Base-by-base conservation (phyloP, 2,888 invertebrate species). In the Xanthia togata region DNA sequence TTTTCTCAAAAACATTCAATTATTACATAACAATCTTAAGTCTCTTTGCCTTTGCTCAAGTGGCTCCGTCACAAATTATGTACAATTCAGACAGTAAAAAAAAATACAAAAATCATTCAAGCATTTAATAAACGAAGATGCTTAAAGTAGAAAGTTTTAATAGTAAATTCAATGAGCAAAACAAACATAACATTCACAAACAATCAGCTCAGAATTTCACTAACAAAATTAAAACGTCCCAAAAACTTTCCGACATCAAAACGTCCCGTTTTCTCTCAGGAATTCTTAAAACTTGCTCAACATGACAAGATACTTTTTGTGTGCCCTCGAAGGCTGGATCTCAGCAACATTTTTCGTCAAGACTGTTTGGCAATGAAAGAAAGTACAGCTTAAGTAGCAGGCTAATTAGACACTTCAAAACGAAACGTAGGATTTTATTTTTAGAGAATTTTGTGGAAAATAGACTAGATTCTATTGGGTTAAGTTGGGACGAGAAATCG, bases 231-330 rank as follows among this genome's bases (percentile, higher is more conserved):
- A 47, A 79, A 79, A n/a, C 41, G 35, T 65, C 65, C 65, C 41
- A 62, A 26, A 71, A 80, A 79, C 60, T 84, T 84, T 59, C 17
- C 44, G 47, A 84, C 84, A 65, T 71, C 50, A 83, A 57, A 72
- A 80, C 59, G 65, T n/a, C 65, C 55, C 60, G 60, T 71, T 84
- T 80, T 80, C 81, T 84, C 79, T 80, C 60, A 79, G n/a, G 65
- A 70, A 64, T 64, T 70, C 63, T 79, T 70, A 65, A 79, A 80
- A 80, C 79, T 80, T 84, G 55, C 31, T 26, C 64, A 80, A 38
- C 55, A 50, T 57, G 84, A 80, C 70, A 64, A 84, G 70, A 79
- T 71, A 65, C 85, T 81, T 84, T 81, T 81, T 85, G 63, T 85
- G 55, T 62, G 53, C 47, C 41, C 59, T 63, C 57, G 26, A 17